Conservation (phyloP, 1,140 invertebrate species). For the Eurytemora carolleeae region DNA sequence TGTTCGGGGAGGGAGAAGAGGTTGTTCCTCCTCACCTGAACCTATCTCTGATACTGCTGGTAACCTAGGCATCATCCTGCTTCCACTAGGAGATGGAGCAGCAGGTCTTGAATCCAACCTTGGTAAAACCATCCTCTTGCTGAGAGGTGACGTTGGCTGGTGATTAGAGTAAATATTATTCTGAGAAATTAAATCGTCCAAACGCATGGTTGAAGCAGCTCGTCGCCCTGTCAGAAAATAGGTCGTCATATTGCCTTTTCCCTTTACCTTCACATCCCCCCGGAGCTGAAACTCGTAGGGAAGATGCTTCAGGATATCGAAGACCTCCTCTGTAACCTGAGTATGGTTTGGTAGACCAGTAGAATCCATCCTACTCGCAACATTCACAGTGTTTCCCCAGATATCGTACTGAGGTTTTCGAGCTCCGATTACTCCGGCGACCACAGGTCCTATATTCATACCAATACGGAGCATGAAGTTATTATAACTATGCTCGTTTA, state of each 20-base stretch:
- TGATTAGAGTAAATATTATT: background rate
- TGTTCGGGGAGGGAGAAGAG: constrained; percentile 5
- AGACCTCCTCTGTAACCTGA: constrained; percentile 66
- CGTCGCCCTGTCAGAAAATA: constrained; percentile 44
- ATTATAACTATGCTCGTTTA: constrained; percentile 89
- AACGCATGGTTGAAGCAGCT: constrained; percentile 13
- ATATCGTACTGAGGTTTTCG: constrained; percentile 88
- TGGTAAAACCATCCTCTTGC: background rate
- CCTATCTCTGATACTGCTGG: background rate
- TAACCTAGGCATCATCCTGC: constrained; percentile 2
- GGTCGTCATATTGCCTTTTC: constrained; percentile 81
- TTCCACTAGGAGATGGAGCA: background rate
- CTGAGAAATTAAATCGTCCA: constrained; percentile 14
- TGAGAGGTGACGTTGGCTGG: background rate
- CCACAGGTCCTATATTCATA: constrained; percentile 73
- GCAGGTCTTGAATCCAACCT: background rate
- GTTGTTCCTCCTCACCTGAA: constrained; percentile 1
- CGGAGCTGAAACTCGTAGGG: constrained; percentile 57
- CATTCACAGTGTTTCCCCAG: constrained; percentile 88
- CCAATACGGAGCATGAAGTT: constrained; percentile 84
- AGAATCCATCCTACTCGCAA: constrained; percentile 71
- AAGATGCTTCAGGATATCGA: constrained; percentile 43
- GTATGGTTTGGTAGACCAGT: constrained; percentile 63
- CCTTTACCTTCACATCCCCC: constrained; percentile 73
- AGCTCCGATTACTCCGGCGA: constrained; percentile 81